phyloP scores from a whole-genome alignment of 1,140 invertebrate genomes.

The Plectus sambesii region DNA sequence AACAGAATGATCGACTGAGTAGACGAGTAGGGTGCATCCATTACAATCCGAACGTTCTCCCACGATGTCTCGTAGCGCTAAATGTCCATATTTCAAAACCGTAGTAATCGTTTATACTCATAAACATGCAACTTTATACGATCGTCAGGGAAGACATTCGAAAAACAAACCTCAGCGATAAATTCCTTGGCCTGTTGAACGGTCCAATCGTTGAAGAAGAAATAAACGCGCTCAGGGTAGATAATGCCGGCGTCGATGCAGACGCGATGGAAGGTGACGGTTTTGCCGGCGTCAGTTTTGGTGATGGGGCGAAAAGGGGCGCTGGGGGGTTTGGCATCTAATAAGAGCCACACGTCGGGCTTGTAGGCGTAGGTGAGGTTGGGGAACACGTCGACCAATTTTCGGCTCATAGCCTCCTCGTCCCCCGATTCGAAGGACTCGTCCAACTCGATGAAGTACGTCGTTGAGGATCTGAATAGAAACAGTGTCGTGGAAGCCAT shows the following conservation, averaged over 20 bases:
- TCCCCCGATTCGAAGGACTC: slow-evolving; percentile 6
- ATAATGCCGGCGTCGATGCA: slow-evolving; percentile 6
- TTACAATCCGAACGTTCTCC: too few species aligned
- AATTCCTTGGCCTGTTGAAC: neutral
- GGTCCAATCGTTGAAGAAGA: too few species aligned
- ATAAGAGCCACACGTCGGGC: too few species aligned
- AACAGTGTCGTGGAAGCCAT: too few species aligned
- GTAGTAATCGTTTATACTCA: too few species aligned
- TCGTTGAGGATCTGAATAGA: slow-evolving; percentile 4
- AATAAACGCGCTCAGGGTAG: too few species aligned
- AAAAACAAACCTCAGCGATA: neutral
- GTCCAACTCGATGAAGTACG: neutral
- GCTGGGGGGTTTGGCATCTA: neutral
- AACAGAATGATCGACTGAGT: too few species aligned
- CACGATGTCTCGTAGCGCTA: too few species aligned
- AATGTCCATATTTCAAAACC: too few species aligned
- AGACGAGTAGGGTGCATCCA: too few species aligned
- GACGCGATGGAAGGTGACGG: slow-evolving; percentile 6
- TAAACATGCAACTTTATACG: slow-evolving; percentile 3
- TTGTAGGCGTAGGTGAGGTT: too few species aligned
- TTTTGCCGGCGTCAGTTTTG: neutral
- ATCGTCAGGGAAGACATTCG: slow-evolving; percentile 2
- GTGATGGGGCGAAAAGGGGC: neutral
- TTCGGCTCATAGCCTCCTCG: slow-evolving; percentile 14
- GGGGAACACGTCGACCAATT: too few species aligned